These are phyloP conservation scores for Gyrodactylus bullatarudis DNA, from an alignment of 1,140 invertebrate species.

Conservation along the genomic window DNA sequence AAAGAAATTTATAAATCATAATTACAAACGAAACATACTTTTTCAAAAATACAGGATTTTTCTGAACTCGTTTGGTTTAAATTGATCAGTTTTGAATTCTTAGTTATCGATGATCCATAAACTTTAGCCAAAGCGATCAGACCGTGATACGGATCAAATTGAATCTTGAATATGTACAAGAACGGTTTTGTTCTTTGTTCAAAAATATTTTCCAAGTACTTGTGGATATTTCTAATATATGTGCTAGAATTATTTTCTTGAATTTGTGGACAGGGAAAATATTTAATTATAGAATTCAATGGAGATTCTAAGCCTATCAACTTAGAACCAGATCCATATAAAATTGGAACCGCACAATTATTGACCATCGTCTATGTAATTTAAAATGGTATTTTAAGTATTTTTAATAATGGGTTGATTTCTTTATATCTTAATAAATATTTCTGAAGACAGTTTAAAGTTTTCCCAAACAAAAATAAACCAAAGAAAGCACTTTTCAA, in stretches of 20 bases:
- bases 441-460: too few species aligned
- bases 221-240: neutral
- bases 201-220: neutral
- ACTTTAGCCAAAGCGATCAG: neutral
- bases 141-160: neutral
- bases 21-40: neutral
- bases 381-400: too few species aligned
- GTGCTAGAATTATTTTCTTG: neutral
- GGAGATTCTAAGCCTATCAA: neutral
- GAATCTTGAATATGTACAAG: neutral
- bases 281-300: neutral
- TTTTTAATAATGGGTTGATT: too few species aligned
- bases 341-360: neutral
- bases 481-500: too few species aligned
- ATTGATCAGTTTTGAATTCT: neutral
- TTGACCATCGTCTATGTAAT: neutral
- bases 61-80: neutral
- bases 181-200: neutral
- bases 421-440: too few species aligned
- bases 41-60: neutral
- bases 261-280: neutral
- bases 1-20: neutral
- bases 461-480: too few species aligned
- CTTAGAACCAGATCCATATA: neutral
- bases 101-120: neutral